A percentile compares a stretch with the other conserved stretches of the same genome.
Conservation (phyloP, 2,888 invertebrate species). For the Athalia circularis region DNA sequence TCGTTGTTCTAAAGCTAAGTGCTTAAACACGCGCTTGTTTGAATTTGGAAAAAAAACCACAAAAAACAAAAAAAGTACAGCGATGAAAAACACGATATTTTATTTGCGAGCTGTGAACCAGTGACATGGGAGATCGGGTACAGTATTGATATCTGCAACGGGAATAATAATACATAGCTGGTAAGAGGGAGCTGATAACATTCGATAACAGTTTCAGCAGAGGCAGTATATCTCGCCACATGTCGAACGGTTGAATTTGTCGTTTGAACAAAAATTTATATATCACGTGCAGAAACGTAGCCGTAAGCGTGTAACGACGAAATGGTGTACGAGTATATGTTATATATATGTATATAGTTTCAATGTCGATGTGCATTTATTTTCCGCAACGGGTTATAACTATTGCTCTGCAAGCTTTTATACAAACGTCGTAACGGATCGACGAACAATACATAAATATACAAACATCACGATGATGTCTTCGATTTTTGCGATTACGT, state of each 20-base stretch:
- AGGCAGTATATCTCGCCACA: constrained; percentile 10
- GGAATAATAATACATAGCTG: neutral
- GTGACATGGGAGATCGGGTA: constrained; percentile 22
- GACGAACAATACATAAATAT: neutral
- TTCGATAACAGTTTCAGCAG: constrained; percentile 24
- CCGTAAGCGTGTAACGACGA: neutral
- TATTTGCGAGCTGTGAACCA: neutral
- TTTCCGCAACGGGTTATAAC: neutral
- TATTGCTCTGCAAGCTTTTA: too few relatives aligned
- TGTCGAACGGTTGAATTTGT: constrained; percentile 24
- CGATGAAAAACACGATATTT: neutral
- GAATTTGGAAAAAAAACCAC: too few relatives aligned
- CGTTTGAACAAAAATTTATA: constrained; percentile 10
- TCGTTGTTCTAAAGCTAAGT: too few relatives aligned
- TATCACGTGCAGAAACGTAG: neutral
- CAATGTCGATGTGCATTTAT: constrained; percentile 23
- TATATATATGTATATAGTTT: too few relatives aligned
- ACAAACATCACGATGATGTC: too few relatives aligned
- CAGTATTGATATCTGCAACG: constrained; percentile 24
- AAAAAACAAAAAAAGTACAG: neutral
- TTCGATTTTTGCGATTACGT: too few relatives aligned
- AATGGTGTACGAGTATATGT: neutral
- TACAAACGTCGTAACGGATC: constrained; percentile 23
- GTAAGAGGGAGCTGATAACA: constrained; percentile 26
- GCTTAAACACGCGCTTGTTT: too few relatives aligned